phyloP scores from a whole-genome alignment of 1,140 invertebrate species.

The Akabosia matsudoensis region DNA sequence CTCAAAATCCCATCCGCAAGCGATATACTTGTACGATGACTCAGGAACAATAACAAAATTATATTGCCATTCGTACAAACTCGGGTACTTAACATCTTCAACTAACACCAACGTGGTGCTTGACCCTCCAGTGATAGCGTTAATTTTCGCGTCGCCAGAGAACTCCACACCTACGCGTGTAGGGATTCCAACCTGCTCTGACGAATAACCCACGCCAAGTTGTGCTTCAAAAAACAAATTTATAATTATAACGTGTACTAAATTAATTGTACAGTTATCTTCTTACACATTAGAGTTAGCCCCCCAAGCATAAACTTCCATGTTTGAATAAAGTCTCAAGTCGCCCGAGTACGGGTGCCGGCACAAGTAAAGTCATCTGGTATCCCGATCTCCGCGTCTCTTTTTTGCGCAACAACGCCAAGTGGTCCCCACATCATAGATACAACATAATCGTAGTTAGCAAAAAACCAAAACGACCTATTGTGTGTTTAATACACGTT shows the following conservation, averaged over 20 bases:
- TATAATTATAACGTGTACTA: too few relatives aligned
- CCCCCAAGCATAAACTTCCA: constrained; percentile 45
- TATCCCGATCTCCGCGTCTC: too few relatives aligned
- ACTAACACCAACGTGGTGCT: background rate
- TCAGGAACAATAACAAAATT: background rate
- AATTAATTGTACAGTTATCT: too few relatives aligned
- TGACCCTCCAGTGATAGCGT: too few relatives aligned
- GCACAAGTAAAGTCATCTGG: too few relatives aligned
- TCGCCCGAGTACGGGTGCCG: too few relatives aligned
- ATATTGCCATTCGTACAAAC: background rate
- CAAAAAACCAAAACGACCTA: too few relatives aligned
- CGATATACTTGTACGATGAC: background rate
- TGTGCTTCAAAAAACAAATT: constrained; percentile 27
- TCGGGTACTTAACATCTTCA: background rate
- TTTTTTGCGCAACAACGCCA: too few relatives aligned
- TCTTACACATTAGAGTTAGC: constrained; percentile 40
- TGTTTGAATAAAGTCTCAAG: too few relatives aligned
- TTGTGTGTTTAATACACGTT: too few relatives aligned
- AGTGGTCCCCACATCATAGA: too few relatives aligned
- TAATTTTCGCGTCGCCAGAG: background rate
- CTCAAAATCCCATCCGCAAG: background rate
- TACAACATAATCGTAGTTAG: too few relatives aligned
- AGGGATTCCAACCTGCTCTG: constrained; percentile 41
- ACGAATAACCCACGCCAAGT: constrained; percentile 38
- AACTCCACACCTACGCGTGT: constrained; percentile 15